Conservation (phyloP, 2,797 vertebrate genomes). For the Rhynchonycteris naso region DNA sequence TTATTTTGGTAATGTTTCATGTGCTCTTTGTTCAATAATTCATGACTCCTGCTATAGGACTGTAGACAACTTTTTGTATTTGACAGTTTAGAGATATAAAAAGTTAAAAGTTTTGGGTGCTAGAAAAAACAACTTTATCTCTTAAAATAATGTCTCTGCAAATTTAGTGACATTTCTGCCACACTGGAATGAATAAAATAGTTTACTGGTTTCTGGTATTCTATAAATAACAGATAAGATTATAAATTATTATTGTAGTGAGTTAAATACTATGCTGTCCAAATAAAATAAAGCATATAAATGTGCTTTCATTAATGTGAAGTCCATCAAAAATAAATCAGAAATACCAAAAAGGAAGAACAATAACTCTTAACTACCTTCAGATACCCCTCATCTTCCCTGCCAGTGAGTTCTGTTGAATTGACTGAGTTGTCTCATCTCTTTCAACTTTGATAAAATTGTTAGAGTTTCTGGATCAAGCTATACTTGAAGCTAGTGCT, state of each 20-base stretch:
- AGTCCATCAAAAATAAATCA: conserved; percentile 36
- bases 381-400: conserved; percentile 29
- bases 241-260: background rate
- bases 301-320: background rate
- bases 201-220: background rate
- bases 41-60: background rate
- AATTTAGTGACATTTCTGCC: conserved; percentile 22
- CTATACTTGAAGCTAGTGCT: conserved; percentile 35
- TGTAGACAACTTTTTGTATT: conserved; percentile 42
- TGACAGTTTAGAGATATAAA: conserved; percentile 12
- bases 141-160: conserved; percentile 40
- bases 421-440: conserved; percentile 54
- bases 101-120: background rate
- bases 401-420: conserved; percentile 40
- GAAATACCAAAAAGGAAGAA: background rate
- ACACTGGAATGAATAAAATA: background rate
- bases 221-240: background rate
- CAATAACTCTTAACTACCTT: conserved; percentile 24
- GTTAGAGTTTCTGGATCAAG: conserved; percentile 60
- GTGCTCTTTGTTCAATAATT: conserved; percentile 18
- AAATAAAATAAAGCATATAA: background rate
- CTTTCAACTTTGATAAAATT: conserved; percentile 58
- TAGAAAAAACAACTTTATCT: conserved; percentile 30
- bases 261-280: background rate
- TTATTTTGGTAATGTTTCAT: background rate